Conservation (phyloP, 2,888 invertebrate genomes). For the Drosophila glabriapex region DNA sequence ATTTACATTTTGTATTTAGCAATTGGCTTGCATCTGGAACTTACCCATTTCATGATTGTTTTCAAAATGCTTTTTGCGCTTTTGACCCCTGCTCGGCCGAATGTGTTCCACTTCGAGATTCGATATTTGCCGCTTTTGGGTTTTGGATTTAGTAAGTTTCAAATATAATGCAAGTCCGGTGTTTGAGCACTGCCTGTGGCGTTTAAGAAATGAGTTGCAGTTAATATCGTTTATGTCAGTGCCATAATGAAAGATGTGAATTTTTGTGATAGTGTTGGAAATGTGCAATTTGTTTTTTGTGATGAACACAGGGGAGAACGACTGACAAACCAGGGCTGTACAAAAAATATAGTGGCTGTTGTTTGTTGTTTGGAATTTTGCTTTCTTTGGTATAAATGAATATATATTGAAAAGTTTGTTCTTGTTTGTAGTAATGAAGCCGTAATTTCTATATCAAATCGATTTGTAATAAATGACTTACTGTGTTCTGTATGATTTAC, state of each 20-base stretch:
- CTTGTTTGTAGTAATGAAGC: neutral
- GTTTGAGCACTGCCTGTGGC: conserved; percentile 35
- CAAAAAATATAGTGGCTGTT: conserved; percentile 21
- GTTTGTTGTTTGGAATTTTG: conserved; percentile 57
- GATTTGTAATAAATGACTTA: conserved; percentile 38
- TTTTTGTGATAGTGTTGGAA: conserved; percentile 32
- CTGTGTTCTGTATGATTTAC: conserved; percentile 27
- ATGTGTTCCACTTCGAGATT: conserved; percentile 32
- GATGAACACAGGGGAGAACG: conserved; percentile 34
- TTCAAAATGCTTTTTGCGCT: conserved; percentile 24
- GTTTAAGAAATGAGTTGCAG: conserved; percentile 44
- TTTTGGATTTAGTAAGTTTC: conserved; percentile 4
- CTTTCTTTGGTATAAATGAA: conserved; percentile 42
- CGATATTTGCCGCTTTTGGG: conserved; percentile 17
- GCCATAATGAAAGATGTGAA: conserved; percentile 55
- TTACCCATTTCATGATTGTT: conserved; percentile 68
- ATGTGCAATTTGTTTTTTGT: conserved; percentile 23
- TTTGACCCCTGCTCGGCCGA: conserved; percentile 26
- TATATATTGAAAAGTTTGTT: conserved; percentile 37
- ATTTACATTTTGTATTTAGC: neutral
- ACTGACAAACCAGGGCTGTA: conserved; percentile 35
- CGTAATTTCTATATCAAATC: conserved; percentile 24
- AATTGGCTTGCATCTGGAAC: conserved; percentile 28
- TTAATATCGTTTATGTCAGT: conserved; percentile 52
- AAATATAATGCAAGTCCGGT: conserved; percentile 27